phyloP scores from a whole-genome alignment of 2,797 vertebrate genomes.

The Perodicticus potto region DNA sequence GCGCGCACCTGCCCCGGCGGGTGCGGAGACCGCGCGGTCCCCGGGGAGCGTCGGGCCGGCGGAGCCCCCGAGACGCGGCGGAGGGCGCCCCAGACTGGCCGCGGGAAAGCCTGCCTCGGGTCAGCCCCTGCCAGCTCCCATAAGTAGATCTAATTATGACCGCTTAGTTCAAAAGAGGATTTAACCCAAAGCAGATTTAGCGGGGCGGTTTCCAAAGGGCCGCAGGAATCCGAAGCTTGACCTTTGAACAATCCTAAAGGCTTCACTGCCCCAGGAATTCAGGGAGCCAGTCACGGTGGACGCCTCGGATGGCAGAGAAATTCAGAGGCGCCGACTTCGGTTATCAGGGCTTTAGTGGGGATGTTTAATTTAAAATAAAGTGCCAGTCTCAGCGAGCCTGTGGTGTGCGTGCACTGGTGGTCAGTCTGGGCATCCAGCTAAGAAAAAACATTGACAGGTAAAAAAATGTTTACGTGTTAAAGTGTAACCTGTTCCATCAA shows the following conservation, averaged over 20 bases:
- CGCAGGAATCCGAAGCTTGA: constrained; percentile 72
- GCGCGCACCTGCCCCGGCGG: constrained; percentile 85
- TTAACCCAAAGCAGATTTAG: constrained; percentile 87
- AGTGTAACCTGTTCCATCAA: neutral
- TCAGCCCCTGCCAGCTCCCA: constrained; percentile 83
- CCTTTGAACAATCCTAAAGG: constrained; percentile 72
- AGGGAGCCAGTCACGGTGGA: neutral
- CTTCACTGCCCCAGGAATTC: constrained; percentile 45
- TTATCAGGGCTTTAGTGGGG: neutral
- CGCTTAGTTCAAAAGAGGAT: constrained; percentile 83
- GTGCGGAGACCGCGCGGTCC: constrained; percentile 85
- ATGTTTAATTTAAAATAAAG: neutral
- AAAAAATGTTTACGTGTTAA: neutral
- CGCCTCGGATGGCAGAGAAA: neutral
- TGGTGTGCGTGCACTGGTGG: fast-evolving
- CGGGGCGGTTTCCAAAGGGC: constrained; percentile 78
- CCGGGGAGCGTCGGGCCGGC: constrained; percentile 86
- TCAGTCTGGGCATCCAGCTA: neutral
- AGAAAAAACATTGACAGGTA: neutral
- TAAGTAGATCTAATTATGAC: constrained; percentile 85
- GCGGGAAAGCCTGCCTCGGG: no score
- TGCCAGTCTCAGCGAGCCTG: neutral
- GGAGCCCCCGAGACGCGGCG: constrained; percentile 90
- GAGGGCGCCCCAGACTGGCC: no score
- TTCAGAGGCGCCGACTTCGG: neutral